Base-by-base conservation (phyloP, 2,888 invertebrate species). In the Tridacna gigas region DNA sequence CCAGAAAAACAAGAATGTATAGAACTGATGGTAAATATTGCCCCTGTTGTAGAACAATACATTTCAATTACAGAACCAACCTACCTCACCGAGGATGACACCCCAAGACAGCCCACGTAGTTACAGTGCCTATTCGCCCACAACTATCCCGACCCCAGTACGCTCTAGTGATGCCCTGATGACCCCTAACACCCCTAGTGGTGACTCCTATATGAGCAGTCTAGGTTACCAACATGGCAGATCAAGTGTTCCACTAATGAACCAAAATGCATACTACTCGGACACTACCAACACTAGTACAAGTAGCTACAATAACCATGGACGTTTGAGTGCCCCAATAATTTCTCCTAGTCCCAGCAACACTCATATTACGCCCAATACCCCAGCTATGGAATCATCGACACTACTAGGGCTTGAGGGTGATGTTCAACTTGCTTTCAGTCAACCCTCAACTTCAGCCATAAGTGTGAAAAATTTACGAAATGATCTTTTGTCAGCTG, bases 401-500 rank as follows among this genome's bases (percentile, higher is more conserved):
- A 91, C 93, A 5, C 89, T 95, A 63, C 89, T 92, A 12, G 94
- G 94, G 0, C 90, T 94, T 74, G 95, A 95, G 45, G 94, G 94
- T 12, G 95, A 95, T 90, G 96, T 97, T 76, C 96, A 92, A 56
- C 91, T 94, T 79, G 94, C 94, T 0, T 95, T 95, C 86, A 93
- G 92, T 78, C 92, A 93, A 79, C 86, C 89, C 22, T 84, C 88
- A 83, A 90, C 80, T 51, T 86, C 88, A 63, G 85, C 86, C 11
- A 77, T 85, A 18, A 90, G 89, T 81, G 89, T 91, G 11, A 89
- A 91, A 63, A 91, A 91, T 84, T 87, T 95, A 66, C 89, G 94
- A n/a, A 94, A 97, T 94, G 98, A 98, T 95, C 96, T 99, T 79
- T 96, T 99, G 90, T 97, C 97, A 93, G 99, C 99, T 71, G 99